Evolutionary conservation across 2,888 invertebrate species (phyloP), one percentile per base, ranked within the genome.

Genomic region (Leptinotarsa tumamoca): DNA sequence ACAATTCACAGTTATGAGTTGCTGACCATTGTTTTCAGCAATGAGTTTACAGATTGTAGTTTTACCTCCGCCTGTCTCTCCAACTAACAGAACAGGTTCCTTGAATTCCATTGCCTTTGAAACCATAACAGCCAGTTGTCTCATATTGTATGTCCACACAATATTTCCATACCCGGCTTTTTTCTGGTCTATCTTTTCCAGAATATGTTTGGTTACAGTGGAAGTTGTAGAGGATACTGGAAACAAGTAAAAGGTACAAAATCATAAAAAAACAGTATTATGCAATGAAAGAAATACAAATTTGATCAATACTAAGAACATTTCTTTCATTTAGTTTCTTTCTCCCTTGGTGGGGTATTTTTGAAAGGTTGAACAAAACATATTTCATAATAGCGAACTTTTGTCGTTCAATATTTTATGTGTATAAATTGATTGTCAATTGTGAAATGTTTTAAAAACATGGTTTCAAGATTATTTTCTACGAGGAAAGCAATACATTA

Each of bases 41-140:
- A 96, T 90, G 21, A 98, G 90, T 89, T 99, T 97, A 83, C 98
- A 98, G 4, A 98, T 92, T 0, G 98, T 98, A 0, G 99, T 99
- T 90, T 99, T 99, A 0, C 99, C 99, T 86, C 98, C 97, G 0
- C 98, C 99, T 1, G 99, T 99, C 86, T 98, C 98, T 14, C 99
- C 99, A 0, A 99, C 97, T 61, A 99, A 89, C 67, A 99, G 89
- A 1, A 98, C 95, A 0, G 99, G 99, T 87, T 99, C 99, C 82
- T 95, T 92, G 85, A 97, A 99, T 80, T 94, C 92, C 81, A 97
- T 91, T 0, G 98, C 96, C 89, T 98, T 96, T 0, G 92, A 93
- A 2, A 94, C 93, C 18, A 95, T 87, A 18, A 95, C 93, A 0
- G 94, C 95, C 86, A 95, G 90, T 83, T 94, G 90, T 71, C 97